Base-by-base conservation (phyloP, 2,888 invertebrate species). In the Euzophera pinguis region DNA sequence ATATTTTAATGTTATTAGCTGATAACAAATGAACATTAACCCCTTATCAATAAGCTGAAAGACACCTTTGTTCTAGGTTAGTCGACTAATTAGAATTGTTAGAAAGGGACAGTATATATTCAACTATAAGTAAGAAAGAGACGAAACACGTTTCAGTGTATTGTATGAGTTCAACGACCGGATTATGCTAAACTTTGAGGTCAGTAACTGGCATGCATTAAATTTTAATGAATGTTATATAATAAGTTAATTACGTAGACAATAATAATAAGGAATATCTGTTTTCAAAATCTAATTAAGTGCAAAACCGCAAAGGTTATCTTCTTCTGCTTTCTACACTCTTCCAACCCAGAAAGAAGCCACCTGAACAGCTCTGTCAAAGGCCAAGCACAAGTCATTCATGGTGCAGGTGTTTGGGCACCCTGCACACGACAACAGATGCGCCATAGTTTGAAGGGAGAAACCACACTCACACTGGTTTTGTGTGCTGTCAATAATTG, bases 161-260 rank as follows among this genome's bases (percentile, higher is more conserved):
- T 45, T 16, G 32, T 10, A 32, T 1, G 14, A 45, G 45, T 45
- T 45, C 32, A 45, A 45, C 14, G 32, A 32, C 13, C 45, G 16
- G 42, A 5, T 45, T 45, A 45, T 45, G 45, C 32, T 32, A 45
- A 45, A 3, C 14, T 41, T 8, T 6, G 34, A 45, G 45, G 45
- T 45, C 45, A 32, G 16, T 29, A 45, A 45, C 45, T 32, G 43
- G 32, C 34, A 16, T 3, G 45, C 45, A 45, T 32, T 43, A 14
- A 45, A 45, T 45, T 16, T 6, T 13, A 29, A 43, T 29, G 10
- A 10, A 32, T 32, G 12, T 45, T 32, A 45, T 32, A 14, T 14
- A 45, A 45, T 12, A 14, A 5, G 32, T 32, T 16, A 45, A 34
- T 43, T 22, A 22, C 10, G 5, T 2, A 42, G 17, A 37, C n/a